A percentile compares a stretch with the other conserved stretches of the same genome.
Evolutionary conservation across 2,113 vertebrate genomes (phyloP).

Genomic region (Hymenochirus boettgeri): DNA sequence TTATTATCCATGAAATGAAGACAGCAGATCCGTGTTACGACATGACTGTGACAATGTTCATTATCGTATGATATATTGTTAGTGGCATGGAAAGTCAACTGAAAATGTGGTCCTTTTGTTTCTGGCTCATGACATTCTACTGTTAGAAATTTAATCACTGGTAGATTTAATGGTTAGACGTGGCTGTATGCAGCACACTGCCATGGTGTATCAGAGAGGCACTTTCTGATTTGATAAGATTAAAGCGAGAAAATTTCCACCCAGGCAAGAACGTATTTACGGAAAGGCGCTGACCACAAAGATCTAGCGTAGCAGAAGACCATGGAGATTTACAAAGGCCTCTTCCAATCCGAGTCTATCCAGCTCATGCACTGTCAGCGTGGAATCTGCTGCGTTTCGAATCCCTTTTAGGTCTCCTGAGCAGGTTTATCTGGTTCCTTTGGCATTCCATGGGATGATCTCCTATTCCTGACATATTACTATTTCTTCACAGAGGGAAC

Average conservation of each 20-base stretch:
- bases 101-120: too few relatives aligned
- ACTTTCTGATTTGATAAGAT: conserved; percentile 4
- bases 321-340: conserved; percentile 28
- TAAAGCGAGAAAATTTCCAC: conserved; percentile 18
- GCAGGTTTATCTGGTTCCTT: conserved; percentile 22
- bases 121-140: too few relatives aligned
- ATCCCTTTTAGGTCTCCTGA: conserved; percentile 22
- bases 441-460: conserved; percentile 19
- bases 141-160: too few relatives aligned
- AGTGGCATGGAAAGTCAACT: too few relatives aligned
- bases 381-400: conserved; percentile 35
- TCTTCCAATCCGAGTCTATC: conserved; percentile 27
- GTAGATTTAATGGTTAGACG: too few relatives aligned
- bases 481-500: conserved; percentile 18
- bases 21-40: too few relatives aligned
- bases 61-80: too few relatives aligned
- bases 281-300: conserved; percentile 29
- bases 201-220: too few relatives aligned
- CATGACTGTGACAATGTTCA: too few relatives aligned
- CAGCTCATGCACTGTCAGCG: conserved; percentile 35
- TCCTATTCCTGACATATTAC: conserved; percentile 32
- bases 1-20: too few relatives aligned
- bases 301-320: conserved; percentile 32
- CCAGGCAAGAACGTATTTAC: conserved; percentile 19
- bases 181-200: too few relatives aligned